Evolutionary conservation across 1,140 invertebrate genomes (phyloP).

Genomic region (Macrobrachium rosenbergii): DNA sequence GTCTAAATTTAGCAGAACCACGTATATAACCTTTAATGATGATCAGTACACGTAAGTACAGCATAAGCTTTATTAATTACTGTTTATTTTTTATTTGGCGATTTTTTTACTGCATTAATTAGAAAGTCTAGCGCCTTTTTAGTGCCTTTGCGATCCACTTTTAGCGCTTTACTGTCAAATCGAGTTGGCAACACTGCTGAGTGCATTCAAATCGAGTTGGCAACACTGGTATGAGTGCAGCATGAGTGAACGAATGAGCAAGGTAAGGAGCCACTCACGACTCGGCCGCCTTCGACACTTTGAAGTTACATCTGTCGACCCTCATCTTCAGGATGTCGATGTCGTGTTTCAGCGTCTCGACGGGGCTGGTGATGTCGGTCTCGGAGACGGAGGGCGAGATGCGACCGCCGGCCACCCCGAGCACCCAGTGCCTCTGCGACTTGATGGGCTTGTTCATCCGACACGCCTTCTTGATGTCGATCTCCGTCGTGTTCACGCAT

Average conservation of each 20-base stretch:
- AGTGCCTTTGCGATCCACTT: no score
- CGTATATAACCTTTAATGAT: no score
- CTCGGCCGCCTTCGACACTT: conserved; percentile 97
- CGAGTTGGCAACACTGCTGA: no score
- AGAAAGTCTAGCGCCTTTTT: no score
- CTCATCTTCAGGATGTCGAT: conserved; percentile 80
- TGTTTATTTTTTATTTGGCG: no score
- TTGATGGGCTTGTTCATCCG: conserved; percentile 78
- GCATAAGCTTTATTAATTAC: no score
- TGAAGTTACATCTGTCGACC: conserved; percentile 90
- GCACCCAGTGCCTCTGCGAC: conserved; percentile 73
- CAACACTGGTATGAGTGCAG: no score
- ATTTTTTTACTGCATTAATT: no score
- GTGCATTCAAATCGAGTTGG: no score
- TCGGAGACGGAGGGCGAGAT: conserved; percentile 78
- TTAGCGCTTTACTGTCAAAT: no score
- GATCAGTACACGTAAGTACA: no score
- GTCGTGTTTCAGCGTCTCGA: conserved; percentile 76
- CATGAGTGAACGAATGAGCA: background rate
- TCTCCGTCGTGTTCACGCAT: conserved; percentile 98
- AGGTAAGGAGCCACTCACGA: conserved; percentile 80
- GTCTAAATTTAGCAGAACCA: no score
- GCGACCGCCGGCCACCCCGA: conserved; percentile 73
- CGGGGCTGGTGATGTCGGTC: conserved; percentile 71
- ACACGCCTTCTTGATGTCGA: conserved; percentile 97